A percentile compares a stretch with the other conserved stretches of the same genome.
Evolutionary conservation across 2,797 vertebrate genomes (phyloP).

Genomic region (Clamator glandarius): DNA sequence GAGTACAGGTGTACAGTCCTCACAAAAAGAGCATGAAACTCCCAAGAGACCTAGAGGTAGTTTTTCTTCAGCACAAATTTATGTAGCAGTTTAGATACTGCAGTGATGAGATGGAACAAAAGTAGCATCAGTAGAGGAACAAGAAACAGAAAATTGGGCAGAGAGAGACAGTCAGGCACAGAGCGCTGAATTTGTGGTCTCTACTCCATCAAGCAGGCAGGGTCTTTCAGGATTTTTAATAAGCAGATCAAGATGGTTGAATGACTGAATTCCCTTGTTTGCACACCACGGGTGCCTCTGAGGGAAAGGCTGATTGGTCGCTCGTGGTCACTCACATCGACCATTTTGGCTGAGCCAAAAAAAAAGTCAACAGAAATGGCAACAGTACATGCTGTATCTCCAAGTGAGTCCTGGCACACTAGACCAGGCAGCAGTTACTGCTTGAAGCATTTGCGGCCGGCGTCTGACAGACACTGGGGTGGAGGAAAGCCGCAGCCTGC

Average conservation of each 20-base stretch:
- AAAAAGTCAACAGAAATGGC: neutral
- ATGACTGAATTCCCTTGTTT: neutral
- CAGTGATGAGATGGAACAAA: neutral
- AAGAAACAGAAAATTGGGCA: neutral
- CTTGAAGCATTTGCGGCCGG: neutral
- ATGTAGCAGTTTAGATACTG: neutral
- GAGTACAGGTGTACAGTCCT: neutral
- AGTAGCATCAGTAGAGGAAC: neutral
- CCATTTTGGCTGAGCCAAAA: neutral
- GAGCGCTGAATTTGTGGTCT: fast-evolving
- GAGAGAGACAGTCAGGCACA: neutral
- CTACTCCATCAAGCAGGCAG: fast-evolving
- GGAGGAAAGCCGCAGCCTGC: neutral
- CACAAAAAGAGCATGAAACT: neutral
- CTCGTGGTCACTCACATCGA: fast-evolving
- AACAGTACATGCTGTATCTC: neutral
- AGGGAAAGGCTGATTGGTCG: neutral
- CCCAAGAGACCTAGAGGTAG: neutral
- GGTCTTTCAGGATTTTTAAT: neutral
- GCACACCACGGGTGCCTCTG: neutral
- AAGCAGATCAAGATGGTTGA: neutral
- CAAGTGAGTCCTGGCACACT: fast-evolving
- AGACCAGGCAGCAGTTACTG: neutral
- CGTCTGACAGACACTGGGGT: fast-evolving
- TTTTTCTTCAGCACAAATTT: neutral